phyloP scores from a whole-genome alignment of 1,140 invertebrate species.

The Drosophila paulistorum region DNA sequence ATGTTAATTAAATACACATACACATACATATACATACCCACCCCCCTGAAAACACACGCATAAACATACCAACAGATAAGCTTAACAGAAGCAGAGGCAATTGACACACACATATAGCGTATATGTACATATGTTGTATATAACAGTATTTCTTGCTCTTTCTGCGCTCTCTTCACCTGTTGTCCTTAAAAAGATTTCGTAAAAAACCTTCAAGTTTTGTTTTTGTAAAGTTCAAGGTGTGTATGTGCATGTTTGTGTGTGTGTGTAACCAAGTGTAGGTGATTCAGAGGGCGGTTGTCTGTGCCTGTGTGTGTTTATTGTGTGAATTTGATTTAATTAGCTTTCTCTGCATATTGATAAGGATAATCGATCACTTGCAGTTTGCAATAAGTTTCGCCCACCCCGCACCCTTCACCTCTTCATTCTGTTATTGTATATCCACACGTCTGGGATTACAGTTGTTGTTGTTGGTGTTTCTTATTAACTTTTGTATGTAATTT shows the following conservation, averaged over 20 bases:
- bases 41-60: slow-evolving; percentile 11
- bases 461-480: background rate
- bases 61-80: slow-evolving; percentile 43
- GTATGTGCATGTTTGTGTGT: background rate
- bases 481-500: slow-evolving; percentile 33
- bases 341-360: slow-evolving; percentile 17
- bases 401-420: no score
- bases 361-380: slow-evolving; percentile 8
- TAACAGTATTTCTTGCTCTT: slow-evolving; percentile 9
- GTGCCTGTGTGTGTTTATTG: slow-evolving; percentile 8
- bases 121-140: slow-evolving; percentile 17
- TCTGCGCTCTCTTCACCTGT: slow-evolving; percentile 45
- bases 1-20: slow-evolving; percentile 56
- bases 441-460: slow-evolving; percentile 1
- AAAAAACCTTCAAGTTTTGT: slow-evolving; percentile 54
- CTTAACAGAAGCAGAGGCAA: slow-evolving; percentile 66
- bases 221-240: slow-evolving; percentile 69
- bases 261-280: slow-evolving; percentile 28
- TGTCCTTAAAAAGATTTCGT: slow-evolving; percentile 34
- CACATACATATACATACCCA: slow-evolving; percentile 11
- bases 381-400: background rate
- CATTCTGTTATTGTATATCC: background rate
- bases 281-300: slow-evolving; percentile 21
- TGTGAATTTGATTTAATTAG: background rate
- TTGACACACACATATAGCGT: slow-evolving; percentile 34